A percentile compares a stretch with the other conserved stretches of the same genome.
phyloP scores from a whole-genome alignment of 2,888 invertebrate species.

The Pomacea canaliculata region DNA sequence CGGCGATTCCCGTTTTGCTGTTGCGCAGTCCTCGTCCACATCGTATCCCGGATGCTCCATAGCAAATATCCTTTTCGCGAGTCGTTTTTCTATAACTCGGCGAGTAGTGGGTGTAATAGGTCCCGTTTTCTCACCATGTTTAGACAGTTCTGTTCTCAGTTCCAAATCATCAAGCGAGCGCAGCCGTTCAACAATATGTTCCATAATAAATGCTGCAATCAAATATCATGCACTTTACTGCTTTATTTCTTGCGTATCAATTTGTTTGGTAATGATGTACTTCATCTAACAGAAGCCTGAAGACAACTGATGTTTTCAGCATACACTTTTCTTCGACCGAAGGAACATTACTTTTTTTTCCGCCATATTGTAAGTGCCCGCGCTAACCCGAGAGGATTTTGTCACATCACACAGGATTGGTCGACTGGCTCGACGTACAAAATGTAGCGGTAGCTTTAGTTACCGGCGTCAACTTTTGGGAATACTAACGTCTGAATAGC shows the following conservation, averaged over 20 bases:
- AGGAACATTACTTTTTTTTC: too few species aligned
- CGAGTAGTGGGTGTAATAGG: slow-evolving; percentile 47
- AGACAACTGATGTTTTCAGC: too few species aligned
- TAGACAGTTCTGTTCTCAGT: slow-evolving; percentile 41
- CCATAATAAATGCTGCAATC: slow-evolving; percentile 38
- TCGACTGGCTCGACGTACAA: too few species aligned
- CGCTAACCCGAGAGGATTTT: slow-evolving; percentile 7
- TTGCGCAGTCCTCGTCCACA: neutral
- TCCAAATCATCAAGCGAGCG: slow-evolving; percentile 40
- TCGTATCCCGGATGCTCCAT: neutral
- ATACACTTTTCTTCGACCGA: neutral
- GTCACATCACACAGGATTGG: slow-evolving; percentile 13
- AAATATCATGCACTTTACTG: too few species aligned
- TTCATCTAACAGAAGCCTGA: too few species aligned
- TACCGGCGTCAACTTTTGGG: too few species aligned
- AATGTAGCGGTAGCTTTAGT: too few species aligned
- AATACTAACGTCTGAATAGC: too few species aligned
- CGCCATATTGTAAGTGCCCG: too few species aligned
- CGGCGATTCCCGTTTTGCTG: neutral
- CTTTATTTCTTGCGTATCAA: too few species aligned
- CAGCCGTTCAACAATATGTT: slow-evolving; percentile 44
- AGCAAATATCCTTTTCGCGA: slow-evolving; percentile 43
- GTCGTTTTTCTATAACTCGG: slow-evolving; percentile 43
- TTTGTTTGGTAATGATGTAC: too few species aligned
- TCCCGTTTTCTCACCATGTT: slow-evolving; percentile 50